Percentiles rank a stretch among this genome's conserved stretches.
These are phyloP conservation scores for Otocyon megalotis DNA, from an alignment of 2,113 vertebrate genomes.

Conservation along the genomic window DNA sequence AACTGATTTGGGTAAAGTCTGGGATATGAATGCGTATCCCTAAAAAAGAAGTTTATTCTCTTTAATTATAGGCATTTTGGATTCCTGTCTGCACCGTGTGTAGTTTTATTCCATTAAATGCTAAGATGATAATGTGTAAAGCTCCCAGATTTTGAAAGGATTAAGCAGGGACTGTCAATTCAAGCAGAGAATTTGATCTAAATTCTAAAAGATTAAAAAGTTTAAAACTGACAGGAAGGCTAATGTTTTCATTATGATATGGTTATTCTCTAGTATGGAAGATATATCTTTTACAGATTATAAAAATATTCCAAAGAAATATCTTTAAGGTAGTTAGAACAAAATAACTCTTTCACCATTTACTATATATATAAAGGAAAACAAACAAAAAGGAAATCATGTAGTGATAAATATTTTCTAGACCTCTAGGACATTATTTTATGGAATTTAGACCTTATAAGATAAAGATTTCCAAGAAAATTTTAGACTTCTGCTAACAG, in stretches of 20 bases:
- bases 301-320: slow-evolving; percentile 20
- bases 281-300: background rate
- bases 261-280: slow-evolving; percentile 14
- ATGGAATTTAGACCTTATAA: background rate
- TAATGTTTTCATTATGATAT: slow-evolving; percentile 63
- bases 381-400: background rate
- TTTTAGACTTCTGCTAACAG: background rate
- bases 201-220: slow-evolving; percentile 67
- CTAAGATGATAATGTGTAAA: slow-evolving; percentile 27
- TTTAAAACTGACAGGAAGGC: slow-evolving; percentile 13
- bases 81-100: background rate
- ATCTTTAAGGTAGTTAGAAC: background rate
- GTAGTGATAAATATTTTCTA: background rate
- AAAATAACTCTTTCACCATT: background rate
- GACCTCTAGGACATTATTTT: background rate
- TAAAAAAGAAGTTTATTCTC: slow-evolving; percentile 40
- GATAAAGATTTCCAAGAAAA: slow-evolving; percentile 26
- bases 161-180: slow-evolving; percentile 55
- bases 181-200: slow-evolving; percentile 59
- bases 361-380: slow-evolving; percentile 11
- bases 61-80: slow-evolving; percentile 47
- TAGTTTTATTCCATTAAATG: slow-evolving; percentile 31
- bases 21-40: background rate
- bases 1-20: slow-evolving; percentile 15
- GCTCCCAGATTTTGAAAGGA: slow-evolving; percentile 32